Base-by-base conservation (phyloP, 2,888 invertebrate species). In the Orgyia antiqua region DNA sequence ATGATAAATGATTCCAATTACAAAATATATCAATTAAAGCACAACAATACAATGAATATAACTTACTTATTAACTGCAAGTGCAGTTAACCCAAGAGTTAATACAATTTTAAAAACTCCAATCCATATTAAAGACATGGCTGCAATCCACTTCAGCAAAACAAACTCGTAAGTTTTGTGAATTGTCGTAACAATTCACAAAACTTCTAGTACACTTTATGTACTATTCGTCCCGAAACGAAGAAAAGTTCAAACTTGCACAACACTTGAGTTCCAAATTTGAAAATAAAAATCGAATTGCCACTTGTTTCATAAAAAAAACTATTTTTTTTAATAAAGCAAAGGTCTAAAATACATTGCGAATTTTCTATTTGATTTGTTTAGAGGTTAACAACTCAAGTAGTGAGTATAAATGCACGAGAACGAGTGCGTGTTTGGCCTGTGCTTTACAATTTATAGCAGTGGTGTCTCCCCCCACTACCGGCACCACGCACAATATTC, bases 121-220 rank as follows among this genome's bases (percentile, higher is more conserved):
- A 92, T 89, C 89, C 89, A 91, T 37, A 91, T 42, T 27, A 89
- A 57, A 53, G 88, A 87, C 91, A 91, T 91, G 58, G 50, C 70
- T 66, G 53, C 45, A 41, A 39, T 41, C 40, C 9, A 13, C 13
- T 2, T 2, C 7, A 5, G 20, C 20, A 9, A 4, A 5, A 11
- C 23, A 5, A 9, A 6, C 4, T 11, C 11, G 4, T n/a, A n/a
- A n/a, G n/a, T n/a, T n/a, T n/a, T n/a, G n/a, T n/a, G n/a, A n/a
- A n/a, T n/a, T n/a, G n/a, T n/a, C n/a, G n/a, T 6, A 7, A 23
- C 2, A 11, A 4, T 7, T 23, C 23, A 11, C 2, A 23, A n/a
- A n/a, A 30, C 40, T 30, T 27, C 24, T 29, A 39, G 32, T 34
- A 38, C 39, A 41, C 15, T 20, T 26, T 30, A 4, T 17, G 31